Base-by-base conservation (phyloP, 2,113 vertebrate genomes). In the Microtus pennsylvanicus region DNA sequence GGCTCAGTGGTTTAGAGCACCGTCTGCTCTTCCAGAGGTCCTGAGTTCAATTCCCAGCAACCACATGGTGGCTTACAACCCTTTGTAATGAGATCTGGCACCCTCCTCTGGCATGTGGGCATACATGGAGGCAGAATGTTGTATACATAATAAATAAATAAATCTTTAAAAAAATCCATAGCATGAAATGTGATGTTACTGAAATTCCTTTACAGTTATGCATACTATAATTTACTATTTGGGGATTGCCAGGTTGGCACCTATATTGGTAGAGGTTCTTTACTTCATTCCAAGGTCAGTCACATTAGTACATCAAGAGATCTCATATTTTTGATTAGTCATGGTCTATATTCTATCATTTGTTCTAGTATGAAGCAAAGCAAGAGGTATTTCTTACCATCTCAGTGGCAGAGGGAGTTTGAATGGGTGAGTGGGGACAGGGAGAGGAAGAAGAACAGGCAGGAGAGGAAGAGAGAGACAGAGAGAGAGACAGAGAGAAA, bases 261-360 rank as follows among this genome's bases (percentile, higher is more conserved):
- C 16, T 9, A 75, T 65, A 75, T 21, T 52, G 74, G 74, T 47
- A n/a, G 47, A 74, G 21, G 17, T 24, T 87, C 4, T 33, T 81
- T 80, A 33, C 24, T 87, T 89, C 50, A 35, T 1, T 52, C 26
- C 10, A 5, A 1, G 17, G 16, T 52, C 58, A 45, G 30, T 47
- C 14, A 17, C 24, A 22, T 28, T 4, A 9, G 9, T 5, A 69
- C 0, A 3, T 55, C 19, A 19, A 42, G 3, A 7, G n/a, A 9
- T 90, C 16, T 72, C 10, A 17, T 42, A 65, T 45, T 22, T 77
- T 82, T 52, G 58, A 1, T 11, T 3, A 2, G 21, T 3, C 4
- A 19, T 72, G 1, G 72, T 67, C 3, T 28, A 5, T 13, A 13
- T 47, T 38, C 10, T 88, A 4, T 83, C 3, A 24, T 45, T 11